Evolutionary conservation across 2,113 vertebrate species (phyloP).

Genomic region (Chaetodon trifascialis): DNA sequence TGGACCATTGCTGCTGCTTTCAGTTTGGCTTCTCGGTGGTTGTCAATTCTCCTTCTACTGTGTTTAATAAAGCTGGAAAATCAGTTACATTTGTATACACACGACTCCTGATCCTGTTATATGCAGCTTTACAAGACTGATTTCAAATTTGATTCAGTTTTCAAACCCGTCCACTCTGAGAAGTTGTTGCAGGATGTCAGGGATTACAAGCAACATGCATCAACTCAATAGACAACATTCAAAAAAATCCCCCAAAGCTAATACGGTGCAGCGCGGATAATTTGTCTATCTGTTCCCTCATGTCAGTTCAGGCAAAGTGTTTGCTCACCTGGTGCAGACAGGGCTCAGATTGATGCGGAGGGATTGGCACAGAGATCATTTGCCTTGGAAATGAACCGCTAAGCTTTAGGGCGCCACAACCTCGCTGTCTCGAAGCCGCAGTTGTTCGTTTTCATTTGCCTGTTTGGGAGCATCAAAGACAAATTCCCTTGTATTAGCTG

Average conservation of each 20-base stretch:
- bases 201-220: conserved; percentile 7
- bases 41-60: background rate
- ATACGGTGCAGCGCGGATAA: background rate
- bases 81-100: conserved; percentile 15
- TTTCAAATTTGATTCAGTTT: conserved; percentile 4
- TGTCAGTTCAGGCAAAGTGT: conserved; percentile 19
- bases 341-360: conserved; percentile 10
- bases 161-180: background rate
- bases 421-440: background rate
- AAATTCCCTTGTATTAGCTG: background rate
- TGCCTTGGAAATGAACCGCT: conserved; percentile 34
- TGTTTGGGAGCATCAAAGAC: background rate
- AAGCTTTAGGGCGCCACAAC: background rate
- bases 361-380: conserved; percentile 32
- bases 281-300: conserved; percentile 19
- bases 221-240: background rate
- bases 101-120: background rate
- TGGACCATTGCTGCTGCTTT: conserved; percentile 4
- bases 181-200: background rate
- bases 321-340: conserved; percentile 26
- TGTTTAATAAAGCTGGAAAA: background rate
- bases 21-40: background rate
- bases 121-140: background rate
- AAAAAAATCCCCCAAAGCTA: conserved; percentile 6
- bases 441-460: background rate